Percentiles rank a stretch among this genome's conserved stretches.
Conservation (phyloP, 1,140 invertebrate species). For the Platyscapa corneri region DNA sequence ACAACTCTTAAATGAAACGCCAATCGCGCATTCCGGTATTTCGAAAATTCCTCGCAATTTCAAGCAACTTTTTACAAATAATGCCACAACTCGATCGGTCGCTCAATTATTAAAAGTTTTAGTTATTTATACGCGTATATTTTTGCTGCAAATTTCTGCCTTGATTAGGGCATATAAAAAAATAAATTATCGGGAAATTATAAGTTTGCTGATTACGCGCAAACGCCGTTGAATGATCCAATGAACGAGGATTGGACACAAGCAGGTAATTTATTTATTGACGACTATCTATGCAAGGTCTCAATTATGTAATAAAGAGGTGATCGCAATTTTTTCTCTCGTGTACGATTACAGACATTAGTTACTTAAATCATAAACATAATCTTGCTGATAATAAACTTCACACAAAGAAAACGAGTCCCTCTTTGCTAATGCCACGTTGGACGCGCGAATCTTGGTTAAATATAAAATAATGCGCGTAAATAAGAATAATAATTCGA, state of each 20-base stretch:
- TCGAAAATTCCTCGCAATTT: background rate
- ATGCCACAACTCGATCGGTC: no score
- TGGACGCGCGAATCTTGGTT: no score
- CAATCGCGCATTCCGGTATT: background rate
- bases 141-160: background rate
- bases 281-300: conserved; percentile 23
- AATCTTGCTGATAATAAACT: background rate
- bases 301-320: conserved; percentile 21
- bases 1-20: no score
- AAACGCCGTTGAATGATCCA: conserved; percentile 3
- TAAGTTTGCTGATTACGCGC: conserved; percentile 6
- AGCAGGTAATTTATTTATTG: conserved; percentile 37
- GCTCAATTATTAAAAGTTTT: no score
- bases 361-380: background rate
- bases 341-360: background rate
- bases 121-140: no score
- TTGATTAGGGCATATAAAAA: background rate
- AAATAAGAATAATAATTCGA: no score
- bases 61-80: background rate
- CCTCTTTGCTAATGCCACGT: background rate
- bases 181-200: conserved; percentile 12
- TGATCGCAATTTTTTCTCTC: background rate
- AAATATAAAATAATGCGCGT: no score
- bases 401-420: background rate
- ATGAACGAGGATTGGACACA: background rate